phyloP scores from a whole-genome alignment of 2,113 vertebrate genomes.

The Elaphurus davidianus region DNA sequence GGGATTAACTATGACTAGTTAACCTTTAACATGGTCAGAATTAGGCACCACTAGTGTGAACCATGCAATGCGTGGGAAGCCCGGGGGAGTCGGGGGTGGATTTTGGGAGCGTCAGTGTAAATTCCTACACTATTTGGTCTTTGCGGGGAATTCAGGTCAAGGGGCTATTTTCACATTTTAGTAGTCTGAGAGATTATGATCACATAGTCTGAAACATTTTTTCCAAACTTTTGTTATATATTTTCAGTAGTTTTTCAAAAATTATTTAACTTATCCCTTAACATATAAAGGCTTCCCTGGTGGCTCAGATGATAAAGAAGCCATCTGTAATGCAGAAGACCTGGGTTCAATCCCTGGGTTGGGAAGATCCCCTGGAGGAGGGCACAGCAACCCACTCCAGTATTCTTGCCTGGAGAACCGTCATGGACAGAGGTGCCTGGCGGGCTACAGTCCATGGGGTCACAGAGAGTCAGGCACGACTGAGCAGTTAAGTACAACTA shows the following conservation, averaged over 20 bases:
- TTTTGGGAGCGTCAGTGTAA: not conserved
- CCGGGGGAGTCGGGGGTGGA: accelerated
- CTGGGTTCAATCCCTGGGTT: not conserved
- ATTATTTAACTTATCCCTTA: not conserved
- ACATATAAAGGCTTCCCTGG: not conserved
- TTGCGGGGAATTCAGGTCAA: not conserved
- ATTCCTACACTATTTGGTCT: not conserved
- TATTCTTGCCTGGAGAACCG: not conserved
- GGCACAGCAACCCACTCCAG: not conserved
- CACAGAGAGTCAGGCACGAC: not conserved
- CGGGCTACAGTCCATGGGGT: not conserved
- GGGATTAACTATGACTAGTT: not conserved
- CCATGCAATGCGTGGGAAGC: not conserved
- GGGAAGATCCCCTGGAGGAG: not conserved
- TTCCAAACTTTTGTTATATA: not conserved
- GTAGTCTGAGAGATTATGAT: not conserved
- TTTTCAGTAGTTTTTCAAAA: not conserved
- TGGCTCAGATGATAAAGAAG: not conserved
- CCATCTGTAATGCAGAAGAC: not conserved
- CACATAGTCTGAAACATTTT: not conserved
- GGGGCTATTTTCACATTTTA: not conserved
- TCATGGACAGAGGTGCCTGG: not conserved
- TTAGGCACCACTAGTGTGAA: accelerated
- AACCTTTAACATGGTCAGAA: too few species aligned
- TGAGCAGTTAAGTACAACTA: not conserved